Conservation (phyloP, 92 coral and sea anemone genomes). For the Siderastrea radians region DNA sequence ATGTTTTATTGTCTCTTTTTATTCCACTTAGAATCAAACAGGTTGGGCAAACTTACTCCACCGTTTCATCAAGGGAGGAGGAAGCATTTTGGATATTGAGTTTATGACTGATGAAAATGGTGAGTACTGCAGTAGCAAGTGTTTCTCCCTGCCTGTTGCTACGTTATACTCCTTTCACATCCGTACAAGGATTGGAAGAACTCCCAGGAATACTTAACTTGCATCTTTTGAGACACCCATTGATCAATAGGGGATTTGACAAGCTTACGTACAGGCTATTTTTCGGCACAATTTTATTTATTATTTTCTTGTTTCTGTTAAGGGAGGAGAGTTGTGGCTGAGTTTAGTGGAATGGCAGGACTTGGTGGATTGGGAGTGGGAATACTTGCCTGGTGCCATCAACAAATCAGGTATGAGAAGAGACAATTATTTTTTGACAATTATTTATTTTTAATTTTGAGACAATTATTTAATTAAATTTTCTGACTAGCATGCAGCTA, state of each 20-base stretch:
- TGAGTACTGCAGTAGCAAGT: conserved; percentile 25
- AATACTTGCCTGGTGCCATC: conserved; percentile 87
- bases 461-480: no score
- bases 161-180: no score
- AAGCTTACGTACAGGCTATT: neutral
- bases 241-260: no score
- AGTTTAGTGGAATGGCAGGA: conserved; percentile 87
- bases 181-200: no score
- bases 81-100: conserved; percentile 85
- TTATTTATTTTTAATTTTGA: no score
- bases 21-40: conserved; percentile 72
- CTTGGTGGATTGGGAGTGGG: conserved; percentile 87
- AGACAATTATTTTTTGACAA: no score
- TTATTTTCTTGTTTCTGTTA: neutral
- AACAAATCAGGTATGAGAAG: conserved; percentile 54
- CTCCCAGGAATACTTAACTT: no score
- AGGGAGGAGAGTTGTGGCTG: conserved; percentile 85
- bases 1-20: neutral
- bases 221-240: no score
- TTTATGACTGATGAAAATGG: conserved; percentile 88
- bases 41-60: conserved; percentile 78
- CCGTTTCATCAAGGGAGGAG: conserved; percentile 82
- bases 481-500: no score
- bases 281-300: neutral
- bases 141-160: no score